phyloP scores from a whole-genome alignment of 2,797 vertebrate species.

The Coluber constrictor region DNA sequence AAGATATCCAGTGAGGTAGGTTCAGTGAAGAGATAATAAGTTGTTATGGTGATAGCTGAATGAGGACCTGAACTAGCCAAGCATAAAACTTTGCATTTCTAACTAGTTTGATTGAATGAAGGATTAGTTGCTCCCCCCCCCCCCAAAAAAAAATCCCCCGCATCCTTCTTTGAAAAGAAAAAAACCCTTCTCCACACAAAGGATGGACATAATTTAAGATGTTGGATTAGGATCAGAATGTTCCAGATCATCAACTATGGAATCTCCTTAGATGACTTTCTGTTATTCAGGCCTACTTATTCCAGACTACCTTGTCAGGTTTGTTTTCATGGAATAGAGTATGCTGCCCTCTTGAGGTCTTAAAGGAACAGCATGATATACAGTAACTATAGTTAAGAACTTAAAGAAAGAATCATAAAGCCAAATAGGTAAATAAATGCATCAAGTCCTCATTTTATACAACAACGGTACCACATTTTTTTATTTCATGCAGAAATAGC shows the following conservation, averaged over 20 bases:
- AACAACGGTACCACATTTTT: neutral
- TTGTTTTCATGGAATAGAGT: neutral
- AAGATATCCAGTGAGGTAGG: neutral
- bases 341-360: neutral
- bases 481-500: neutral
- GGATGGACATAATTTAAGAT: neutral
- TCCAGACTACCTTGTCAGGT: neutral
- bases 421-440: neutral
- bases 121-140: neutral
- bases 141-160: neutral
- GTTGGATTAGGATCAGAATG: neutral
- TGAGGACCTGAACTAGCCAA: neutral
- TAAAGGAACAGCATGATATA: neutral
- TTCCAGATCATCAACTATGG: neutral
- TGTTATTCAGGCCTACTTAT: neutral
- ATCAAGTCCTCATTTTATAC: neutral
- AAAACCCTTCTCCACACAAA: neutral
- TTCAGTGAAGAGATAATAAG: conserved; percentile 5
- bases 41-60: neutral
- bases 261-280: neutral
- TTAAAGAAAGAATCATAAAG: neutral
- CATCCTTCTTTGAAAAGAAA: neutral
- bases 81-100: conserved; percentile 4
- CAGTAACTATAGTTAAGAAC: neutral
- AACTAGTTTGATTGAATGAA: neutral